phyloP scores from a whole-genome alignment of 2,888 invertebrate genomes.

The Tubulanus polymorphus region DNA sequence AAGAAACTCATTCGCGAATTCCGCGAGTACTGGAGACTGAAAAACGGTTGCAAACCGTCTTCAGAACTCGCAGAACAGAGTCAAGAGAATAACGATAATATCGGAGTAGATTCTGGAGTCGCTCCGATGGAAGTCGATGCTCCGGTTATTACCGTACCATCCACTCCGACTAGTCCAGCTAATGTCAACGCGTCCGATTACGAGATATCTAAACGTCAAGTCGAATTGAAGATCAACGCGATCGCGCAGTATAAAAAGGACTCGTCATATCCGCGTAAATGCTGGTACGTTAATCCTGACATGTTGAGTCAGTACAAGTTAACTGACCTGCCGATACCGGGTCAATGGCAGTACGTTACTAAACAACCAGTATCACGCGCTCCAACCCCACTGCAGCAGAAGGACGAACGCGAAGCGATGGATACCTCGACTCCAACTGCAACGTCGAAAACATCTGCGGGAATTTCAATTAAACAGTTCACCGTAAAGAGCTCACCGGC shows the following conservation, averaged over 20 bases:
- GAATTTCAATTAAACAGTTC: background rate
- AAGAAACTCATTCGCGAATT: conserved; percentile 64
- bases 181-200: conserved; percentile 21
- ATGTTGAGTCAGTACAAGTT: conserved; percentile 59
- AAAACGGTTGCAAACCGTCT: conserved; percentile 23
- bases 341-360: conserved; percentile 60
- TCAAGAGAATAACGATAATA: conserved; percentile 10
- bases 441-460: background rate
- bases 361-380: conserved; percentile 18
- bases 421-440: background rate
- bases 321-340: conserved; percentile 57
- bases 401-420: too few species aligned
- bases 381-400: background rate
- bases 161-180: background rate
- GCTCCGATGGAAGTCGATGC: conserved; percentile 2
- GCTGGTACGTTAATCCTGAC: conserved; percentile 65
- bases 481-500: too few species aligned
- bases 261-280: conserved; percentile 59
- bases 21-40: conserved; percentile 59
- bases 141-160: conserved; percentile 2
- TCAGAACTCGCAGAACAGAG: background rate
- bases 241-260: conserved; percentile 62
- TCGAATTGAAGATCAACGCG: conserved; percentile 57
- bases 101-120: conserved; percentile 17
- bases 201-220: conserved; percentile 43